Evolutionary conservation across 2,888 invertebrate genomes (phyloP).

Genomic region (Caenorhabditis drosophilae): DNA sequence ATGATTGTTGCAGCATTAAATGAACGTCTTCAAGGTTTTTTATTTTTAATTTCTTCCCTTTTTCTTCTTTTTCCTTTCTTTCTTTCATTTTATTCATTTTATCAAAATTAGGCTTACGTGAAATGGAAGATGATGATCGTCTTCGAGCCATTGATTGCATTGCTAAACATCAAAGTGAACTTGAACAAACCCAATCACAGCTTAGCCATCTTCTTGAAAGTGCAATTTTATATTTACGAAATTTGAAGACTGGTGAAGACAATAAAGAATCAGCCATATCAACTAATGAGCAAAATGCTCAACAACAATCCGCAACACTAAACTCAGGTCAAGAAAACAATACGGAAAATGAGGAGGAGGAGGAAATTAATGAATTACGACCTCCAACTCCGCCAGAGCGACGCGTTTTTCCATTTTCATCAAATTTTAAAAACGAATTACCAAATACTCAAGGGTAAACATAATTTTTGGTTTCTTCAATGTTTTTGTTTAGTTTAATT

Average conservation of each 20-base stretch:
- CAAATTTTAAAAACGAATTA: conserved; percentile 16
- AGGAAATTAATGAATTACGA: conserved; percentile 1
- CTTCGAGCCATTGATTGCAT: conserved; percentile 52
- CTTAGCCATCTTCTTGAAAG: conserved; percentile 52
- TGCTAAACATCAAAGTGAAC: conserved; percentile 53
- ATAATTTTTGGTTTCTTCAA: neutral
- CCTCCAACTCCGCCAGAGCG: conserved; percentile 28
- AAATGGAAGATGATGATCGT: conserved; percentile 52
- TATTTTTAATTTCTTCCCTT: no score
- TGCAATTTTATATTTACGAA: conserved; percentile 53
- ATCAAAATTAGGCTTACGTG: conserved; percentile 33
- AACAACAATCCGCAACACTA: no score
- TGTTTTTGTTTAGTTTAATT: conserved; percentile 4
- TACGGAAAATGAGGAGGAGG: conserved; percentile 13
- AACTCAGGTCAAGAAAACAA: no score
- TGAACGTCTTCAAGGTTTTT: conserved; percentile 34
- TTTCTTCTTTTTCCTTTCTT: no score
- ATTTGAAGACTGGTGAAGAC: conserved; percentile 16
- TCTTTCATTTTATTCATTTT: neutral
- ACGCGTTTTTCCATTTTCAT: conserved; percentile 27
- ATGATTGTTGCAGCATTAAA: conserved; percentile 46
- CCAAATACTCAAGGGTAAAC: conserved; percentile 11
- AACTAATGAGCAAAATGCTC: conserved; percentile 9
- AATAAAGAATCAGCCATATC: conserved; percentile 9
- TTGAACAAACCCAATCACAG: conserved; percentile 58